Base-by-base conservation (phyloP, 2,888 invertebrate species). In the Caenorhabditis japonica region DNA sequence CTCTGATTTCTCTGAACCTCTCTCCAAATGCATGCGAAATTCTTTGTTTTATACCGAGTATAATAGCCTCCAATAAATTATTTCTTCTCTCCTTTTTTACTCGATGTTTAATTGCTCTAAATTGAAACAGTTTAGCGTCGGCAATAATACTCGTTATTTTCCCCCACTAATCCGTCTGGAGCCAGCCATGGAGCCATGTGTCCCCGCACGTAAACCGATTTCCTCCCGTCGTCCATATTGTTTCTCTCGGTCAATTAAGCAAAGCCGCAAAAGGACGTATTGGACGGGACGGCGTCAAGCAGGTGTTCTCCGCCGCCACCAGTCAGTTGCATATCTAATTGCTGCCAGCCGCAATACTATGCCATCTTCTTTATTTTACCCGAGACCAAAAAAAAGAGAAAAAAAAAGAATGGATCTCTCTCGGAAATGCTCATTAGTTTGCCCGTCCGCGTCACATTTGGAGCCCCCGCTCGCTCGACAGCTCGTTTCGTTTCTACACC, bases 181-280 rank as follows among this genome's bases (percentile, higher is more conserved):
- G 55, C 64, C 64, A 64, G 55, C 55, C 64, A 64, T 64, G 64
- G 64, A 64, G 66, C 66, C 66, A 66, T 56, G 56, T 66, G 66
- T 56, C 56, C 55, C 17, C 13, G 55, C 44, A 53, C 55, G 30
- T 66, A 66, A 66, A 66, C 66, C 66, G 66, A 66, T 66, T 66
- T 66, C 39, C 66, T 39, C 15, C 21, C 55, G 25, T 47, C 47
- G 34, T 47, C 60, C 64, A 64, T 64, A 64, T 64, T 64, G 64
- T 64, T 64, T 64, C 64, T 64, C 64, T 55, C 64, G 64, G 55
- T 64, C 64, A 64, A 64, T 64, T 64, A 64, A 64, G 64, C 64
- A 64, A 64, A 64, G 64, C 64, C 64, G 64, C 30, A 55, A 64
- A 64, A 64, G 49, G 49, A 15, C 46, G 41, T 64, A 64, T 56